Percentiles rank a stretch among this genome's conserved stretches.
Conservation (phyloP, 2,113 vertebrate genomes). For the Onychorhynchus coronatus region DNA sequence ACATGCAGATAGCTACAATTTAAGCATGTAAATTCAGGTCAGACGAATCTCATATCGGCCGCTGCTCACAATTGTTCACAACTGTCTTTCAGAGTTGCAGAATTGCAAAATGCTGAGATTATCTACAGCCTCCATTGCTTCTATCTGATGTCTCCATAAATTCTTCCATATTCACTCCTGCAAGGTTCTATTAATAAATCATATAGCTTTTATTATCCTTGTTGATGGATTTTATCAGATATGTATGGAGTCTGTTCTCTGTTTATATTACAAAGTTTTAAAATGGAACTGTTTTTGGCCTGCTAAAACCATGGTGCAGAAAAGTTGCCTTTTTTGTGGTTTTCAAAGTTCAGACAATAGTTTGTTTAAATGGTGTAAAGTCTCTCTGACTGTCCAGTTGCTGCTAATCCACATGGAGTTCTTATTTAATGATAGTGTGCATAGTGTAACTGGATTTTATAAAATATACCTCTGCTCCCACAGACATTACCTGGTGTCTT, state of each 20-base stretch:
- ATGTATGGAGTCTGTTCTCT: background rate
- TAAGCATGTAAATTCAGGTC: background rate
- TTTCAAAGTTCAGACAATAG: background rate
- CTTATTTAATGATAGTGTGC: background rate
- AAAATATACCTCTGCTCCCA: background rate
- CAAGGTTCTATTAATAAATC: background rate
- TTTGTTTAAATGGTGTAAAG: background rate
- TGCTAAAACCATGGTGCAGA: background rate
- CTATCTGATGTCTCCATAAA: background rate
- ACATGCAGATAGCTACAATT: background rate
- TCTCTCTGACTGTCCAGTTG: background rate
- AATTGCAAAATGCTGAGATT: background rate
- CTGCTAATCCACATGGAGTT: background rate
- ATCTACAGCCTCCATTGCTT: background rate
- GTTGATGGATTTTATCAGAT: background rate
- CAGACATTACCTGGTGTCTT: background rate
- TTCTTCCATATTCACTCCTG: background rate
- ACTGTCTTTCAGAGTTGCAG: background rate
- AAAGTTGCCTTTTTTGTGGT: background rate
- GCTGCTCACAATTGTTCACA: background rate
- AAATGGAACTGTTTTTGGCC: background rate
- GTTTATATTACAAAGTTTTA: background rate
- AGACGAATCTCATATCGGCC: background rate
- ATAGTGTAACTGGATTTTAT: background rate
- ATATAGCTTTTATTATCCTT: background rate